Base-by-base conservation (phyloP, 1,140 invertebrate species). In the Aricia agestis region DNA sequence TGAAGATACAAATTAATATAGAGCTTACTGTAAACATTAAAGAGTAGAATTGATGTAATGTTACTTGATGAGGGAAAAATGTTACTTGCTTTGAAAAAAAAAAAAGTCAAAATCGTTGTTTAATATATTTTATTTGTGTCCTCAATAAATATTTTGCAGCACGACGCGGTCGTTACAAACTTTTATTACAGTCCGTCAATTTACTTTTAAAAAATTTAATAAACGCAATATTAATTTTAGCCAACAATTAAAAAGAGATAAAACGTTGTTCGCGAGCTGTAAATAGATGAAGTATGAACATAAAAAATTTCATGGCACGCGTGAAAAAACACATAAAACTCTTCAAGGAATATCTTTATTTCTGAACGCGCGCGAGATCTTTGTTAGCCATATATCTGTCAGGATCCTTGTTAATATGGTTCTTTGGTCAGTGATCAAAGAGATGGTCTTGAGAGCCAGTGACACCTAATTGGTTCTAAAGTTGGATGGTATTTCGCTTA, bases 401-500 rank as follows among this genome's bases (percentile, higher is more conserved):
- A 82, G 83, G 81, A 78, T 76, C 77, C 82, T 85, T 85, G 86
- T 87, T 85, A 88, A 81, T 76, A 77, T 76, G 73, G 69, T 73
- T 76, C 86, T 86, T 84, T 84, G 85, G 87, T 84, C 83, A 76
- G 73, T 76, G 85, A 88, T 88, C 87, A 90, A 88, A 90, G 85
- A 72, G 73, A 75, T 78, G 69, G 69, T 52, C 59, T 73, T 76
- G 78, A 77, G 80, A 81, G 76, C 72, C 71, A 71, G 77, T 84
- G 83, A 83, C 82, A 82, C 80, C 84, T 90, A 88, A 90, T 88
- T 87, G 81, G 84, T 86, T 87, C 45, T 52, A 15, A 13, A 52
- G 45, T 52, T 13, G 45, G 13, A 11, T 52, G 45, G 45, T 4
- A 36, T 36, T 36, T 36, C 9, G 80, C 82, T 36, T 36, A 2